A percentile compares a stretch with the other conserved stretches of the same genome.
These are phyloP conservation scores for Zoanthus sansibaricus DNA, from an alignment of 92 coral and sea anemone genomes.

Conservation along the genomic window DNA sequence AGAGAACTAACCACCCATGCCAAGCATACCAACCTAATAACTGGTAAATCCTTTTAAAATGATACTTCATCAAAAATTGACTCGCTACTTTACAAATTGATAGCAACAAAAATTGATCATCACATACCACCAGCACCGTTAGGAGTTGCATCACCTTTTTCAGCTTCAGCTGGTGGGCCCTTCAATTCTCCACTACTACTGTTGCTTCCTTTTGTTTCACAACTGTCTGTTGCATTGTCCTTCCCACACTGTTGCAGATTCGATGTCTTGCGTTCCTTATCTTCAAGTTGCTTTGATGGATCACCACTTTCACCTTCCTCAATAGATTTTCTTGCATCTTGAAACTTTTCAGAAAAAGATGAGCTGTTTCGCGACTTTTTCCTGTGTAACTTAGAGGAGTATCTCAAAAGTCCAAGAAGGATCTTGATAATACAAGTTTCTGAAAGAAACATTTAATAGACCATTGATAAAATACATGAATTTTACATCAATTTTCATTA, in stretches of 20 bases:
- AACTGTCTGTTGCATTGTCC: not conserved
- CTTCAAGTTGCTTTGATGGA: not conserved
- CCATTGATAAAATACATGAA: not conserved
- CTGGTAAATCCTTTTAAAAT: too few relatives aligned
- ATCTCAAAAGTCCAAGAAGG: constrained; percentile 84
- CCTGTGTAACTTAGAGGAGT: constrained; percentile 86
- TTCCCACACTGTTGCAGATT: not conserved
- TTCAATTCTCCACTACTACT: constrained; percentile 21
- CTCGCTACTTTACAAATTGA: not conserved
- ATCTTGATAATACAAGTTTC: constrained; percentile 89
- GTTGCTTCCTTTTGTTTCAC: constrained; percentile 32
- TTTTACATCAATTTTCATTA: not conserved
- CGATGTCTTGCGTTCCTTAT: not conserved
- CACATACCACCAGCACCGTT: not conserved
- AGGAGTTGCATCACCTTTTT: not conserved
- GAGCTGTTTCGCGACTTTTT: constrained; percentile 73
- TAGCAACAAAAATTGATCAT: not conserved
- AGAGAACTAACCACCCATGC: too few relatives aligned
- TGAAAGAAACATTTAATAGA: constrained; percentile 12
- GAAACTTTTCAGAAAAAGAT: constrained; percentile 65
- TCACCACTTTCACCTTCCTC: constrained; percentile 17
- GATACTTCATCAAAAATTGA: not conserved
- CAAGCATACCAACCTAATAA: too few relatives aligned
- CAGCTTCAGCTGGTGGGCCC: not conserved
- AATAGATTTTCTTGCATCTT: constrained; percentile 34